Conservation (phyloP, 1,140 invertebrate species). For the Apolygus lucorum region DNA sequence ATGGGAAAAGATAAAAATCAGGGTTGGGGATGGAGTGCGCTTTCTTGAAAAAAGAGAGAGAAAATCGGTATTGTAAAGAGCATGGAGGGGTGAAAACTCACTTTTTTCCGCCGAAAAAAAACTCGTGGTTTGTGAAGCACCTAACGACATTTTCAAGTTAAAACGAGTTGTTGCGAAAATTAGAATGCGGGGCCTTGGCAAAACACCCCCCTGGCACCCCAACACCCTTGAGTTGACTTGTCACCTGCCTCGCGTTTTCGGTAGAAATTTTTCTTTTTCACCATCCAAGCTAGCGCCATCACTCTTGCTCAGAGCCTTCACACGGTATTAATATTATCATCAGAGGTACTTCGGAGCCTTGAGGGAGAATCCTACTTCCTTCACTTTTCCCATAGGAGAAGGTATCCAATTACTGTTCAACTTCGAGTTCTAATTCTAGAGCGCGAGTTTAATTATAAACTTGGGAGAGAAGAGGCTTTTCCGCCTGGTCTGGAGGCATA, state of each 20-base stretch:
- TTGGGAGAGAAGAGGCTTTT: not conserved
- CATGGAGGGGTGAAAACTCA: too few relatives aligned
- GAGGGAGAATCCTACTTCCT: too few relatives aligned
- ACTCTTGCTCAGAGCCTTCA: too few relatives aligned
- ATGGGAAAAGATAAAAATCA: too few relatives aligned
- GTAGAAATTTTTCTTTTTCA: not conserved
- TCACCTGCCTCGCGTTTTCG: not conserved
- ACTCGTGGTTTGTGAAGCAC: not conserved
- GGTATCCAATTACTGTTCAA: not conserved
- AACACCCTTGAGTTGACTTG: not conserved
- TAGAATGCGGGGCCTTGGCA: not conserved
- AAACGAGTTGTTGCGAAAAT: conserved; percentile 21
- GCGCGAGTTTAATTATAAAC: not conserved
- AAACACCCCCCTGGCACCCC: not conserved
- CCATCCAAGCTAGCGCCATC: not conserved
- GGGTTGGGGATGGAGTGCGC: too few relatives aligned
- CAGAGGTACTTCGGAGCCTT: too few relatives aligned
- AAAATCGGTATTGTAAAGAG: too few relatives aligned
- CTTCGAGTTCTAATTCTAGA: not conserved
- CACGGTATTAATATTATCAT: too few relatives aligned
- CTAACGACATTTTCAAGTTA: conserved; percentile 22
- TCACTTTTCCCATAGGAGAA: too few relatives aligned
- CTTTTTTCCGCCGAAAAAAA: too few relatives aligned
- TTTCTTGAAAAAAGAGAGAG: too few relatives aligned
- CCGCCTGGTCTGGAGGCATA: not conserved